Evolutionary conservation across 2,113 vertebrate genomes (phyloP), one percentile per base, ranked within the genome.

Genomic region (Xiphias gladius): DNA sequence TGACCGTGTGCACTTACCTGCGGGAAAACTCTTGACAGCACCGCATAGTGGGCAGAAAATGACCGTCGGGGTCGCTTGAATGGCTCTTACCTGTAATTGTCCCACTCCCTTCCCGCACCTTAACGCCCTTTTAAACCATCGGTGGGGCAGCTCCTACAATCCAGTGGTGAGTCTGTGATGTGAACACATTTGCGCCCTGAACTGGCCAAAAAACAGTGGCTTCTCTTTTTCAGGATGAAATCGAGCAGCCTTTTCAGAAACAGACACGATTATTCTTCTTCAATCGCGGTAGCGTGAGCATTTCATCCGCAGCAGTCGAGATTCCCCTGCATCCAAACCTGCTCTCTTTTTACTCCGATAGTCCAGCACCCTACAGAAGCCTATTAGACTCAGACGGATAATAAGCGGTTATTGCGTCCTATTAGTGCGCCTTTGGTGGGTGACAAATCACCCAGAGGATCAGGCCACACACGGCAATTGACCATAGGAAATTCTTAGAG

Each of bases 51-150:
- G 50, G 19, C 57, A 48, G 32, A 48, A 20, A 55, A 70, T 26
- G 58, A 26, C n/a, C 5, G 32, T 7, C 10, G 22, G 16, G 17
- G 16, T 63, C 16, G 28, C 37, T 19, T 41, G 32, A 28, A 9
- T 28, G 69, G 5, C n/a, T 88, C 93, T 88, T 93, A 94, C 94
- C 94, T 94, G 93, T 83, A 79, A 73, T 72, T 65, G 90, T 93
- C 90, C 91, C 88, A 86, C 93, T 95, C 91, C 93, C 94, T 66
- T 92, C 91, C 93, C 94, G 94, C 92, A 90, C 95, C 94, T 94
- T 58, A 86, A 92, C 84, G 94, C 94, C 93, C 93, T 93, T 90
- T 95, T 83, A 97, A 63, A 95, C 94, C 95, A 94, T 96, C 92
- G 28, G 94, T 87, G 95, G 65, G 71, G 84, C 96, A 91, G 89